Evolutionary conservation across 2,113 vertebrate genomes (phyloP), one percentile per base, ranked within the genome.

Genomic region (Sprattus sprattus): DNA sequence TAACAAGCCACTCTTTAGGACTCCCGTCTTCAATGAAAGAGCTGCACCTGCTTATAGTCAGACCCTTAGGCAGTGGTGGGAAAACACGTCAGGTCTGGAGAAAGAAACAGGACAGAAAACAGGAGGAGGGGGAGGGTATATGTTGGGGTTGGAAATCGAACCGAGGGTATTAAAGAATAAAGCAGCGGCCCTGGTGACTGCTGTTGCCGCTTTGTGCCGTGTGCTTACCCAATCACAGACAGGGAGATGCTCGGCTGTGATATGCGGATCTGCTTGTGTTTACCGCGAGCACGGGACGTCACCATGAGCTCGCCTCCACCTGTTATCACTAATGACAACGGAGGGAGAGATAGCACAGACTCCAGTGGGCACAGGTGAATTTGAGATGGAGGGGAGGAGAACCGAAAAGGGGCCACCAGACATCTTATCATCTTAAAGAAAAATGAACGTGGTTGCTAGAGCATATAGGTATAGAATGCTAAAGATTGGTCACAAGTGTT

Each of bases 321-420:
- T 90, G 87, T 91, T 90, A 75, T 87, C 85, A 91, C 85, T 91
- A 86, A 90, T 91, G 86, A 89, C 86, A 91, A 28, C 81, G 81
- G 5, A 22, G 39, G 11, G 11, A n/a, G 25, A 75, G 67, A 75
- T 75, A 10, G 2, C 2, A 75, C 28, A 57, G 16, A 57, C 20
- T 57, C 52, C 52, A 57, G 16, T 57, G 16, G 4, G 52, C 67
- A 32, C 9, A 10, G 28, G 11, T 75, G 67, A 0, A 28, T 67
- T 10, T 10, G 67, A 75, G 2, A 39, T 71, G 80, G 84, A 85
- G 46, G 84, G 83, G 11, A 82, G 60, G 60, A 25, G 46, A 89
- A 82, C 45, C 67, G 52, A 57, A 57, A 16, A 57, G 18, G 20
- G 20, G 52, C 3, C 52, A 3, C 18, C 52, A 16, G 20, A 16